Evolutionary conservation across 2,113 vertebrate species (phyloP).

Genomic region (Perognathus longimembris): DNA sequence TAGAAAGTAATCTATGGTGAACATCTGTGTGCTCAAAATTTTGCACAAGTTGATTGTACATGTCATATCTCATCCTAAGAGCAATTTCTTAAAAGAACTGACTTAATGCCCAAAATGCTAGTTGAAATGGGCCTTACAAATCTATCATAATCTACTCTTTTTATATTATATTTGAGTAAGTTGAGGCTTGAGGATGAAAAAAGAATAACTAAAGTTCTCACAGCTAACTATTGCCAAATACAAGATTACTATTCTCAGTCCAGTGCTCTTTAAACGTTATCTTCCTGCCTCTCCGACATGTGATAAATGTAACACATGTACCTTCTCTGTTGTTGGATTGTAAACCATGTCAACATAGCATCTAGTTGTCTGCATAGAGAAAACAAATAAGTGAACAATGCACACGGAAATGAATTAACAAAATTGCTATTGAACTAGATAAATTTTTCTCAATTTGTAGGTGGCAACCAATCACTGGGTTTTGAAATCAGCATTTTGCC

Average conservation of each 20-base stretch:
- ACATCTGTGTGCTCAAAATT: not conserved
- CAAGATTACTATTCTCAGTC: not conserved
- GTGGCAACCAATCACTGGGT: not conserved
- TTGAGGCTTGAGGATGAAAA: not conserved
- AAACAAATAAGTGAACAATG: constrained; percentile 54
- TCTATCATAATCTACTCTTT: not conserved
- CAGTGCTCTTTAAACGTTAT: not conserved
- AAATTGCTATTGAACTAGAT: not conserved
- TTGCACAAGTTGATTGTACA: not conserved
- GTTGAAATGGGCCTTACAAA: not conserved
- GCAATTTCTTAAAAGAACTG: not conserved
- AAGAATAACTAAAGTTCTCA: not conserved
- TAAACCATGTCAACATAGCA: not conserved
- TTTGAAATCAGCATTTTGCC: constrained; percentile 20
- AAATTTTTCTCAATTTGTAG: constrained; percentile 44
- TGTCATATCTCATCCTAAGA: not conserved
- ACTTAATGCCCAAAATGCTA: not conserved
- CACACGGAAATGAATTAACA: constrained; percentile 38
- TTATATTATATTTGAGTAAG: constrained; percentile 1
- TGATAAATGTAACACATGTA: not conserved
- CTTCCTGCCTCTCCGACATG: not conserved
- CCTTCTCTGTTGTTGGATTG: constrained; percentile 15
- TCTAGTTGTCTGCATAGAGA: constrained; percentile 31
- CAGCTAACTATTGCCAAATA: not conserved
- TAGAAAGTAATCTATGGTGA: not conserved